Base-by-base conservation (phyloP, 2,113 vertebrate species). In the Cygnus buccinator region DNA sequence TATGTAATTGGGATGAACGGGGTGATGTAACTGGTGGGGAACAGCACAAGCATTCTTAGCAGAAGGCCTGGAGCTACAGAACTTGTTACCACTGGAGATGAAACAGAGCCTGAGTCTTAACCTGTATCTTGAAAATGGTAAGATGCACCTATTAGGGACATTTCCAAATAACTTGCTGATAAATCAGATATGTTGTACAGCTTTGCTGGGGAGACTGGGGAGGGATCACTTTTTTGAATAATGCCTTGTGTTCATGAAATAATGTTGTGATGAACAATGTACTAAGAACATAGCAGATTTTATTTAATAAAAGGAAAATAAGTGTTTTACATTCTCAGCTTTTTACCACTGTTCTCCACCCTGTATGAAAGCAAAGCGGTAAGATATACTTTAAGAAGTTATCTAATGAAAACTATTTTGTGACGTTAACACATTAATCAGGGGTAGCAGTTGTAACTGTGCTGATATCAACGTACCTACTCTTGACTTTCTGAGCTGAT, bases 31-130 rank as follows among this genome's bases (percentile, higher is more conserved):
- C 84, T 62, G 54, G 54, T 71, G 77, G 77, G 74, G 91, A 96
- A 94, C 86, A 96, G 89, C 94, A 73, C 59, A 25, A 41, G 70
- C 80, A 94, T 95, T 96, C 95, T 96, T 95, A 89, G 75, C 74
- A 87, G 81, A 77, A 89, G 81, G 89, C 89, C 95, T 93, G 84
- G 80, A 92, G 96, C 92, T 94, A 82, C 67, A 91, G 91, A 92
- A 92, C 95, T 93, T 96, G 92, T 94, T 96, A 89, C 86, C 89
- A 91, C 94, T 79, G 46, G 96, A 91, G 94, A 87, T 73, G 67
- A 94, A 96, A 94, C 85, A 85, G 87, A 89, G 84, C 95, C 44
- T 52, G 74, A 94, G 81, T 91, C 87, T 76, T 94, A 94, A 94
- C 84, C 87, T 95, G 89, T 48, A 62, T 80, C 80, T 91, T 77